phyloP scores from a whole-genome alignment of 1,140 invertebrate genomes.

The Wiebesia pumilae region DNA sequence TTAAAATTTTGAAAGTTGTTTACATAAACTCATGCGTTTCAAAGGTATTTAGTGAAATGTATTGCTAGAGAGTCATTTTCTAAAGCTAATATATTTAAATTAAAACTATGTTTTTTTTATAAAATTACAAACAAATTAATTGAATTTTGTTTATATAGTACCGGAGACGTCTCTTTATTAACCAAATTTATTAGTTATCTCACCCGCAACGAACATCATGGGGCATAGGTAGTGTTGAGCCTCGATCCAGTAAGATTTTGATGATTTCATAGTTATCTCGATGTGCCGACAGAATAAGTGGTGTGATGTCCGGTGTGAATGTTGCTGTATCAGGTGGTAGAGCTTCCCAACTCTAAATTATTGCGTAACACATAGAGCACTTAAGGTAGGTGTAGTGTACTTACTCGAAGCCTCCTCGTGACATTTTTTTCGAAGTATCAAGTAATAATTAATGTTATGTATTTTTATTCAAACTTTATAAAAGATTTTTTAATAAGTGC shows the following conservation, averaged over 20 bases:
- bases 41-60: too few relatives aligned
- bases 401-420: neutral
- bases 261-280: constrained; percentile 99
- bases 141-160: neutral
- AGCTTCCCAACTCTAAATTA: constrained; percentile 90
- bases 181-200: constrained; percentile 43
- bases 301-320: constrained; percentile 97
- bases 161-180: too few relatives aligned
- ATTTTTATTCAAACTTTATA: too few relatives aligned
- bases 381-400: neutral
- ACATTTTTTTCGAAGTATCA: constrained; percentile 2
- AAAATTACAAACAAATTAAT: too few relatives aligned
- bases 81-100: too few relatives aligned
- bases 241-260: constrained; percentile 95
- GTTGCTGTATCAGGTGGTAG: constrained; percentile 91
- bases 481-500: too few relatives aligned
- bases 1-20: too few relatives aligned
- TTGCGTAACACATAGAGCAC: neutral
- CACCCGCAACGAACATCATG: constrained; percentile 86
- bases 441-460: neutral
- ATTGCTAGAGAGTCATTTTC: too few relatives aligned
- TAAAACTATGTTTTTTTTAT: too few relatives aligned
- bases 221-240: constrained; percentile 89
- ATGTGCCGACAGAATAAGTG: constrained; percentile 95
- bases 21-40: too few relatives aligned